Base-by-base conservation (phyloP, 2,888 invertebrate genomes). In the Eristalis tenax region DNA sequence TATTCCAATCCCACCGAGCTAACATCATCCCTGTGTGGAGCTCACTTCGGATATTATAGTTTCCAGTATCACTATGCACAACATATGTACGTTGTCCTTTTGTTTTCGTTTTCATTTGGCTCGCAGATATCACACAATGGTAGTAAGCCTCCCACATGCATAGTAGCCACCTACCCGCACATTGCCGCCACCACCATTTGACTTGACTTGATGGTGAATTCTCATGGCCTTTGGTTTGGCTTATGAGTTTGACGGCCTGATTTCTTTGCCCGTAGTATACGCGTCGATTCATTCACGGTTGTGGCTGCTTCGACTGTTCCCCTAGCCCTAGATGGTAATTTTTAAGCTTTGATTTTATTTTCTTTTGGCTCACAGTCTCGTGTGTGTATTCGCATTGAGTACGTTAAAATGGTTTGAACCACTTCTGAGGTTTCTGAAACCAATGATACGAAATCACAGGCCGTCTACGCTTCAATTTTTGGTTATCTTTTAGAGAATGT, bases 231-330 rank as follows among this genome's bases (percentile, higher is more conserved):
- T 86, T 86, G 70, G 66, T 70, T 75, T 35, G 64, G 83, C 70
- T 86, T 86, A 78, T 75, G 77, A 79, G 86, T 86, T 86, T 83
- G 78, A 50, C 70, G 83, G 78, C 78, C 86, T 86, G 83, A 78
- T 86, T 86, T 83, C 56, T 38, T 86, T 74, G 65, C 50, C 18
- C 64, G 65, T 32, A 76, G 64, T 13, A 65, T 63, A 10, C 32
- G 4, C 32, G 32, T 82, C 59, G 59, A 75, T 65, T 82, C 65
- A 82, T 85, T 85, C 77, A 86, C 70, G 69, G 38, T 40, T 73
- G 69, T 70, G 69, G 28, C 35, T 68, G 69, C 22, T 63, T 73
- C 68, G 43, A 80, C 61, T 65, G 71, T 40, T 65, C 35, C 71
- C 79, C 71, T 66, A 79, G 79, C 79, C 79, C 71, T 85, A 69